Evolutionary conservation across 2,113 vertebrate species (phyloP).

Genomic region (Podocnemis expansa): DNA sequence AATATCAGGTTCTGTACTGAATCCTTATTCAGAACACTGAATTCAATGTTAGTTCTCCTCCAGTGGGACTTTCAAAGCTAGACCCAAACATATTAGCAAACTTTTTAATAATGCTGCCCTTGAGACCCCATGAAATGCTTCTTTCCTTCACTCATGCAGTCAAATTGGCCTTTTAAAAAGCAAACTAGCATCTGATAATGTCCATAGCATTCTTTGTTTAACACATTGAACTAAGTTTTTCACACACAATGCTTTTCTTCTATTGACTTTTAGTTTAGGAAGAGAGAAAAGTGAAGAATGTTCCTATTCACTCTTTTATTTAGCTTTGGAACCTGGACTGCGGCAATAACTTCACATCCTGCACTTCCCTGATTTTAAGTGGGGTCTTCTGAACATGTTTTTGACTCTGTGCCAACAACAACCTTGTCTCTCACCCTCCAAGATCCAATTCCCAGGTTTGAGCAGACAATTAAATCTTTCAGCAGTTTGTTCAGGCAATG

Average conservation of each 20-base stretch:
- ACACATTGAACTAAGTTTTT: not conserved
- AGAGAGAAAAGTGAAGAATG: not conserved
- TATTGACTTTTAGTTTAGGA: not conserved
- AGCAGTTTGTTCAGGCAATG: not conserved
- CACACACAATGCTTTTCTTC: not conserved
- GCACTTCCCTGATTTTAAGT: not conserved
- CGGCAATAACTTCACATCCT: not conserved
- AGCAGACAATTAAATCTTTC: slow-evolving; percentile 17
- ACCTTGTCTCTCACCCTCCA: not conserved
- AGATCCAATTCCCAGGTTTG: not conserved
- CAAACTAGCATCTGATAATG: not conserved
- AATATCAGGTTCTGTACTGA: no score
- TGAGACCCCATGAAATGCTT: not conserved
- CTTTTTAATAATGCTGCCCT: not conserved
- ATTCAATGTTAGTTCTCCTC: not conserved
- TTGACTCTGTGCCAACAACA: accelerated
- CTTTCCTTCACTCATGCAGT: accelerated
- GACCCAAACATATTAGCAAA: not conserved
- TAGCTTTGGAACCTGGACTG: not conserved
- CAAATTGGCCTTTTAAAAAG: not conserved
- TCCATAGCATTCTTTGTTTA: not conserved
- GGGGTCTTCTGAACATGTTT: not conserved
- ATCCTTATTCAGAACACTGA: accelerated
- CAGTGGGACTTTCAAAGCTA: not conserved
- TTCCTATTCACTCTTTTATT: not conserved